A percentile compares a stretch with the other conserved stretches of the same genome.
Conservation (phyloP, 2,113 vertebrate genomes). For the Scortum barcoo region DNA sequence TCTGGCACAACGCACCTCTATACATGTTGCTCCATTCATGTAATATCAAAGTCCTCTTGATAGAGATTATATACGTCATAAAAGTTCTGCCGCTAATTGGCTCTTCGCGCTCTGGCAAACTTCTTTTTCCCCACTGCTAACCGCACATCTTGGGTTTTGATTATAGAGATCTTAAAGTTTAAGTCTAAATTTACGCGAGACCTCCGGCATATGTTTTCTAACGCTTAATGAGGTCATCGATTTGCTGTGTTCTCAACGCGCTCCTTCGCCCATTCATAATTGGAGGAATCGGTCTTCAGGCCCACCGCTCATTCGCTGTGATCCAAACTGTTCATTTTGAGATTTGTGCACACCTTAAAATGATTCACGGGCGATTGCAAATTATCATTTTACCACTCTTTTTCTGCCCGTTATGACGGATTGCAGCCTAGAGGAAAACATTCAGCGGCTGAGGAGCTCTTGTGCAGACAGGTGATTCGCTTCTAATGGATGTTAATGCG, state of each 20-base stretch:
- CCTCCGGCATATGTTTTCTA: constrained; percentile 16
- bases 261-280: constrained; percentile 18
- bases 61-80: constrained; percentile 22
- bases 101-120: neutral
- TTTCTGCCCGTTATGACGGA: constrained; percentile 49
- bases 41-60: constrained; percentile 31
- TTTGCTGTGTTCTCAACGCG: constrained; percentile 18
- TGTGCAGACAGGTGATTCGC: constrained; percentile 71
- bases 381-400: constrained; percentile 44
- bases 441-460: constrained; percentile 55
- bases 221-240: constrained; percentile 31
- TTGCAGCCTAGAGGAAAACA: constrained; percentile 64
- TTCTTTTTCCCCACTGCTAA: constrained; percentile 17
- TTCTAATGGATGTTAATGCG: constrained; percentile 78
- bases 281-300: constrained; percentile 42
- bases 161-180: constrained; percentile 15
- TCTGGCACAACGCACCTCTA: constrained; percentile 14
- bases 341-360: constrained; percentile 44
- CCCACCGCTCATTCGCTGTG: neutral
- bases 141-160: neutral
- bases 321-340: constrained; percentile 47
- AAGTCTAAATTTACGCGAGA: constrained; percentile 16
- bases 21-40: constrained; percentile 20
- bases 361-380: constrained; percentile 39
- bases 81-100: constrained; percentile 30